Percentiles rank a stretch among this genome's conserved stretches.
Evolutionary conservation across 37 sponge, comb jelly and placozoan species (phyloP).

Genomic region (Petrosia ficiformis): DNA sequence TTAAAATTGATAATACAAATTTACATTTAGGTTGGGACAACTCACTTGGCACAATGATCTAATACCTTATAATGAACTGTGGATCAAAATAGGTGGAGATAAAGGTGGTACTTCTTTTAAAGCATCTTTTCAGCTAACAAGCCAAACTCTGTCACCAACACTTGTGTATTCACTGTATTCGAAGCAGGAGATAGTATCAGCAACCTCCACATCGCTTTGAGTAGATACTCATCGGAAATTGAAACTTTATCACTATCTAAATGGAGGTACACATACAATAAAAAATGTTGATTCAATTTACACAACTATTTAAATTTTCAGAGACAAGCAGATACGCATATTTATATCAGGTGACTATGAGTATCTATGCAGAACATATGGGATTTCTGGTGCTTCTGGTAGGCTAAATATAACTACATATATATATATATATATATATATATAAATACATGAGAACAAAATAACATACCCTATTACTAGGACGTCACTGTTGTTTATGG

Average conservation of each 20-base stretch:
- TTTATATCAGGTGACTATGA: slow-evolving; percentile 3
- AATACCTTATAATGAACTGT: slow-evolving; percentile 38
- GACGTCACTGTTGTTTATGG: slow-evolving; percentile 33
- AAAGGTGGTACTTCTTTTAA: slow-evolving; percentile 42
- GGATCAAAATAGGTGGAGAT: slow-evolving; percentile 57
- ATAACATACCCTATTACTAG: background rate
- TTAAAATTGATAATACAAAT: background rate
- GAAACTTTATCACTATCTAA: background rate
- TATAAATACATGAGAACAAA: background rate
- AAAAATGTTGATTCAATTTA: no score
- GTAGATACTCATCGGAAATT: slow-evolving; percentile 8
- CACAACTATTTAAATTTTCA: background rate
- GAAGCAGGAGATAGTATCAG: slow-evolving; percentile 23
- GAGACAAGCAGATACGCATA: background rate
- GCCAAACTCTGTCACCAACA: slow-evolving; percentile 34
- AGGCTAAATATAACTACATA: no score
- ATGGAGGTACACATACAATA: slow-evolving; percentile 29
- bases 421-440: background rate
- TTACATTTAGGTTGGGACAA: background rate
- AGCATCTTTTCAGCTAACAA: no score
- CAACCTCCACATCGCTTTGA: slow-evolving; percentile 33
- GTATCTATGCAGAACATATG: background rate
- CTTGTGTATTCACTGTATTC: slow-evolving; percentile 30
- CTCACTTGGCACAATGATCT: slow-evolving; percentile 37
- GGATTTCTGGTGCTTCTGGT: slow-evolving; percentile 10